Evolutionary conservation across 2,797 vertebrate species (phyloP), one percentile per base, ranked within the genome.

Genomic region (Muraenolepis orangiensis): DNA sequence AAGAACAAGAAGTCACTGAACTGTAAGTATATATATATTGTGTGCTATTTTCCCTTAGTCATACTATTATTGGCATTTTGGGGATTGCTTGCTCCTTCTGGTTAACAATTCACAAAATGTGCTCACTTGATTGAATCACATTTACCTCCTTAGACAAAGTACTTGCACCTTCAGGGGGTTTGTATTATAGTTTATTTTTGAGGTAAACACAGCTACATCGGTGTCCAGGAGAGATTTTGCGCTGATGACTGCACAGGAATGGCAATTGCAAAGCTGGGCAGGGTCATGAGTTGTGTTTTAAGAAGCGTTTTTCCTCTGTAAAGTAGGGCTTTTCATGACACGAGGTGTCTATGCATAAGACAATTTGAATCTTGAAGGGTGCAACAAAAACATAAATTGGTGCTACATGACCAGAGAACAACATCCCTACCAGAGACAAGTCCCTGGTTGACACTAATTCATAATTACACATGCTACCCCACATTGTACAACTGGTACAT

Each of bases 1-100:
- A 99, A 85, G 98, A 99, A 82, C 98, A 99, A 93, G 98, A 99
- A 91, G 98, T 99, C 67, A 95, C 97, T 0, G 98, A 99, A 86
- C 93, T 99, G 98, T 99, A 80, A 98, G 97, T 99, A 94, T 83
- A n/a, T 57, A 16, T 40, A 12, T 38, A 12, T 38, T 2, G 38
- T 40, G 38, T 14, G 38, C 40, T 2, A 20, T 57, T 57, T 57
- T n/a, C 51, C 20, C n/a, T 57, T 46, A 20, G 14, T 57, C 20
- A 57, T 57, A n/a, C 51, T 7, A 8, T 23, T n/a, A 57, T n/a
- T 10, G 51, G 20, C 51, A 57, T 20, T 57, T 6, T 20, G 51
- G n/a, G 23, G 20, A 57, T 46, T 23, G 51, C 20, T 57, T 79
- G 1, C 78, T 36, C 28, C 3, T 57, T 51, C 46, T 57, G 51